Evolutionary conservation across 2,113 vertebrate species (phyloP).

Genomic region (Desmodus rotundus): DNA sequence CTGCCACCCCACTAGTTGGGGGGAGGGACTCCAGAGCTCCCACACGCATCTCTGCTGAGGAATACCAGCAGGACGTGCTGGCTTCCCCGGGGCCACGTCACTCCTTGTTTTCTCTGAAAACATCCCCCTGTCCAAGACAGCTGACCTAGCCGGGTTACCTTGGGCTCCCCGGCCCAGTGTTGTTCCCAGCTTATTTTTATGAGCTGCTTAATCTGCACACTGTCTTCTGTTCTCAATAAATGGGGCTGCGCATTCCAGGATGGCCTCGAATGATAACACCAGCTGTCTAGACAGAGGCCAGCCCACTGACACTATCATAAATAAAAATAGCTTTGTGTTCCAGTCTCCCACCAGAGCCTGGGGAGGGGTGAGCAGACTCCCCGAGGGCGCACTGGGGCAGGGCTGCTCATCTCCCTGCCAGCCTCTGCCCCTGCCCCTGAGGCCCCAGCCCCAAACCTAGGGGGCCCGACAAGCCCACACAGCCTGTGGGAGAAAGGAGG

Average conservation of each 20-base stretch:
- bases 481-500: not conserved
- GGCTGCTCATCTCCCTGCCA: not conserved
- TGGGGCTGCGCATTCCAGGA: conserved; percentile 72
- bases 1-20: accelerated
- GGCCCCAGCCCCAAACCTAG: not conserved
- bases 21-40: not conserved
- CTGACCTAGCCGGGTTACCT: conserved; percentile 65
- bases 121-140: conserved; percentile 47
- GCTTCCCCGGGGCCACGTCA: not conserved
- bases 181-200: conserved; percentile 72
- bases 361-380: conserved; percentile 6
- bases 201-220: conserved; percentile 74
- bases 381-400: accelerated
- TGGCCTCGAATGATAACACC: conserved; percentile 75
- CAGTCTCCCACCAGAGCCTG: not conserved
- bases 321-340: conserved; percentile 75
- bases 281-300: conserved; percentile 82
- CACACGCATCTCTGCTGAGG: not conserved
- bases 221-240: conserved; percentile 73
- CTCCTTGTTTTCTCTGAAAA: conserved; percentile 70
- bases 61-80: not conserved
- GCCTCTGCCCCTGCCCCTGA: not conserved
- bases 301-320: conserved; percentile 72
- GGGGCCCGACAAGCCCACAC: not conserved
- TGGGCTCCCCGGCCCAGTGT: not conserved